Percentiles rank a stretch among this genome's conserved stretches.
phyloP scores from a whole-genome alignment of 2,888 invertebrate species.

The Aricia artaxerxes region DNA sequence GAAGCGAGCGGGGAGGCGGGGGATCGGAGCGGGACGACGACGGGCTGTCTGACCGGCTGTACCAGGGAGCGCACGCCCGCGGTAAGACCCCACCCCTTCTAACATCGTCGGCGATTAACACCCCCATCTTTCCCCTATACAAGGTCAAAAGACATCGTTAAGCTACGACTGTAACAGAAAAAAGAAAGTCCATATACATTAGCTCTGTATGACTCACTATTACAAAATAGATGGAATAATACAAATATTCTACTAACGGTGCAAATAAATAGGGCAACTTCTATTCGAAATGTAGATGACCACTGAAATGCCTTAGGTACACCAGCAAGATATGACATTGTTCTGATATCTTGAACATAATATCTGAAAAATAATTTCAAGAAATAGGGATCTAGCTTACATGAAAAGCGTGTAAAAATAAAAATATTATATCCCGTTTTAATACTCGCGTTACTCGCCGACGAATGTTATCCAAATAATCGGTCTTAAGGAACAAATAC shows the following conservation, averaged over 20 bases:
- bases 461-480: constrained; percentile 1
- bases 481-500: constrained; percentile 23
- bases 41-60: constrained; percentile 87
- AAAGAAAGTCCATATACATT: no score
- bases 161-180: no score
- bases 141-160: no score
- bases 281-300: neutral
- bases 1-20: constrained; percentile 75
- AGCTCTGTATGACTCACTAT: neutral
- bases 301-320: neutral
- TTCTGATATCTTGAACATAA: neutral
- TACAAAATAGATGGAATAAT: neutral
- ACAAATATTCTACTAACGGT: neutral
- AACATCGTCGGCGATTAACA: constrained; percentile 41
- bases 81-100: constrained; percentile 78
- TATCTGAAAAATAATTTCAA: neutral
- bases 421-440: neutral
- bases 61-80: constrained; percentile 86
- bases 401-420: no score
- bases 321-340: no score
- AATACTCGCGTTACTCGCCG: constrained; percentile 21
- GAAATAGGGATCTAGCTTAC: no score
- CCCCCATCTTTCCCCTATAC: neutral
- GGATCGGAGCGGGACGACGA: constrained; percentile 77
- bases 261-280: neutral